These are phyloP conservation scores for Pseudochirops corinnae DNA, from an alignment of 2,797 vertebrate species.

Conservation along the genomic window DNA sequence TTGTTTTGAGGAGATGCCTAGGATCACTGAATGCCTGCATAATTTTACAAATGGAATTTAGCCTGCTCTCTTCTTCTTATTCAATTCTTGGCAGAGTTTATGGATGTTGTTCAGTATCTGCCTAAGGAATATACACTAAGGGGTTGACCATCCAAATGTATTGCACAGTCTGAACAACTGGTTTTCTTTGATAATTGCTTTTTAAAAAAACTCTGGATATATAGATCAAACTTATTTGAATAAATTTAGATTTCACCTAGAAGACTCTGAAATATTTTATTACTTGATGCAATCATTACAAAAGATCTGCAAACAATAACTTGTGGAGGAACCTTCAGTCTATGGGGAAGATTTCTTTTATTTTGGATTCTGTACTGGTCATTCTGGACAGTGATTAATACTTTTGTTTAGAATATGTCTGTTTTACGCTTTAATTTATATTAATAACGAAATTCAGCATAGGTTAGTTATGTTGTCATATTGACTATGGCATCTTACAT, in stretches of 20 bases:
- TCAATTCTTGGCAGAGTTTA: too few relatives aligned
- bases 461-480: neutral
- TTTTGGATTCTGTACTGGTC: neutral
- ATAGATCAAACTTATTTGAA: neutral
- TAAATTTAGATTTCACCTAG: neutral
- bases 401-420: neutral
- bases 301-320: neutral
- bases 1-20: too few relatives aligned
- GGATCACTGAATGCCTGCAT: too few relatives aligned
- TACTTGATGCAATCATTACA: neutral
- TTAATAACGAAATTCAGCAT: neutral
- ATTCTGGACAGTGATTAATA: neutral
- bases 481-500: neutral
- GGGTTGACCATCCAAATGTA: too few relatives aligned
- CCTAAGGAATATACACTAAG: too few relatives aligned
- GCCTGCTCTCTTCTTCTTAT: too few relatives aligned
- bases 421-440: neutral
- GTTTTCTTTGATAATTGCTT: too few relatives aligned
- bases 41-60: too few relatives aligned
- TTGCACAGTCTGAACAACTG: too few relatives aligned
- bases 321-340: neutral
- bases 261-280: neutral
- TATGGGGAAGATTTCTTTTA: neutral
- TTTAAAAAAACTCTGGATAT: neutral
- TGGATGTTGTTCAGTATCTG: too few relatives aligned